A percentile compares a stretch with the other conserved stretches of the same genome.
phyloP scores from a whole-genome alignment of 2,113 vertebrate genomes.

The Phaethon lepturus region DNA sequence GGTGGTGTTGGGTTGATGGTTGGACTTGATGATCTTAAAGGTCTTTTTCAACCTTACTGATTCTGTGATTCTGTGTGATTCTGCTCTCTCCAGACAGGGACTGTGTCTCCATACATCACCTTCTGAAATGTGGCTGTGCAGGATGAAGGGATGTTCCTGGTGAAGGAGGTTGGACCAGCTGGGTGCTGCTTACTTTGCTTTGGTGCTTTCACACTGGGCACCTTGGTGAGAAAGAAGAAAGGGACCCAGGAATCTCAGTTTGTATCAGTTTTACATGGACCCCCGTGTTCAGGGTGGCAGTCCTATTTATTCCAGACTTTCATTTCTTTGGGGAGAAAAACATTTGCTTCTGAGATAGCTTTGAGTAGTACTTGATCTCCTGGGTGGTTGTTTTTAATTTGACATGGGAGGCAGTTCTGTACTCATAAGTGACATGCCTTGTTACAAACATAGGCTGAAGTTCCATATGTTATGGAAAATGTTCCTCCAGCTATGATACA shows the following conservation, averaged over 20 bases:
- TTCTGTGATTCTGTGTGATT: no score
- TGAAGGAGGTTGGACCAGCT: neutral
- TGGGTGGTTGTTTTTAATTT: neutral
- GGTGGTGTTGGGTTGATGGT: no score
- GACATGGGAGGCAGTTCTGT: neutral
- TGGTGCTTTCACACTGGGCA: neutral
- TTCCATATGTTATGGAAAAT: neutral
- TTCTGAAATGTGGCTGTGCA: neutral
- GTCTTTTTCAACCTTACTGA: no score
- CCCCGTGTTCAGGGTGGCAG: neutral
- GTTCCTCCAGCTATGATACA: neutral
- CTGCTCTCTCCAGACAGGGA: neutral
- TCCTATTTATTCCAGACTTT: neutral
- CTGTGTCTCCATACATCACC: neutral
- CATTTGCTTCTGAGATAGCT: neutral
- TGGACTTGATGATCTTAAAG: no score
- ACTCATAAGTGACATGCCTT: neutral
- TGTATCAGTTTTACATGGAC: neutral
- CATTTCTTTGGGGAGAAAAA: neutral
- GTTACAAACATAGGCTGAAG: neutral
- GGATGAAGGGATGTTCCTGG: neutral
- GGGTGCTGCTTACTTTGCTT: neutral
- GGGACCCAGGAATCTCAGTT: neutral
- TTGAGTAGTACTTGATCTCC: neutral
- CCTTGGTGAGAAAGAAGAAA: neutral